Evolutionary conservation across 1,140 invertebrate species (phyloP).

Genomic region (Drosophila varians): DNA sequence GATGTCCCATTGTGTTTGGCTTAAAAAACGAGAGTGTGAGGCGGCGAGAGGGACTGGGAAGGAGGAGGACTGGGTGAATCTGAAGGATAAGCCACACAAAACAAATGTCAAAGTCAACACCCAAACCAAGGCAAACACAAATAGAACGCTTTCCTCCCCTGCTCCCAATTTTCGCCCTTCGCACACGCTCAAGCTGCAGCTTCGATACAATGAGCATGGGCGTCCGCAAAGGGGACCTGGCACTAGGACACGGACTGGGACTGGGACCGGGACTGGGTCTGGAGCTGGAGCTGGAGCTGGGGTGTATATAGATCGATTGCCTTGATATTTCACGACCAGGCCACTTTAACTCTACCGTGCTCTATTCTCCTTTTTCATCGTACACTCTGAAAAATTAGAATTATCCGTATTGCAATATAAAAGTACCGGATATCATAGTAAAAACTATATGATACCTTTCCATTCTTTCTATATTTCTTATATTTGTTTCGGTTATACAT

Average conservation of each 20-base stretch:
- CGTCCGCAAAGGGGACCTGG: conserved; percentile 11
- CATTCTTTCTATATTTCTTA: background rate
- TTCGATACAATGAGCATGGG: conserved; percentile 52
- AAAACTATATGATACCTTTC: too few relatives aligned
- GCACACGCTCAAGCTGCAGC: conserved; percentile 50
- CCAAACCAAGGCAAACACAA: conserved; percentile 59
- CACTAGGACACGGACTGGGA: too few relatives aligned
- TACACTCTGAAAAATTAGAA: conserved; percentile 8
- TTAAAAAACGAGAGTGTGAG: background rate
- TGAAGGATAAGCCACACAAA: conserved; percentile 78
- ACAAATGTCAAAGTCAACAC: conserved; percentile 82
- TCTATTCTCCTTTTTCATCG: conserved; percentile 13
- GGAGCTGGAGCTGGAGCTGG: too few relatives aligned
- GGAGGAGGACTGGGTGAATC: conserved; percentile 23
- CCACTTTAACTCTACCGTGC: conserved; percentile 48
- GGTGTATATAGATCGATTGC: conserved; percentile 57
- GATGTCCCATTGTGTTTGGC: conserved; percentile 62
- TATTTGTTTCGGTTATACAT: background rate
- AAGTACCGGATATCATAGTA: too few relatives aligned
- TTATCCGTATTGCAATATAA: too few relatives aligned
- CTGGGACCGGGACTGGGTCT: too few relatives aligned
- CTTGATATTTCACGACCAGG: conserved; percentile 55
- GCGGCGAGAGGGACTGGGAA: background rate
- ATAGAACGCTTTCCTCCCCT: conserved; percentile 11
- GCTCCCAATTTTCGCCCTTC: conserved; percentile 2